These are phyloP conservation scores for Apeltes quadracus DNA, from an alignment of 2,113 vertebrate species.

Conservation along the genomic window DNA sequence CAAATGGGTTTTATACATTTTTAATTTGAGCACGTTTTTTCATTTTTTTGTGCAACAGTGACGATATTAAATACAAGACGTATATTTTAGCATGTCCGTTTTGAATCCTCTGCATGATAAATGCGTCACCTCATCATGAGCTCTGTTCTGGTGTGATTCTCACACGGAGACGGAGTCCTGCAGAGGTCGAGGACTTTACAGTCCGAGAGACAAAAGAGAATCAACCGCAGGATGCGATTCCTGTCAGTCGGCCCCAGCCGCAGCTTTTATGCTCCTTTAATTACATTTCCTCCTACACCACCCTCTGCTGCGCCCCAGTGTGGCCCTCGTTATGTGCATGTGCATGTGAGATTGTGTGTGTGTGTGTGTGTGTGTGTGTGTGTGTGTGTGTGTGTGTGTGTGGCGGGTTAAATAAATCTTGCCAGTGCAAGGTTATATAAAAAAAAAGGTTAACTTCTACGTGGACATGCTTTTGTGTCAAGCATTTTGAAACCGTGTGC, in stretches of 20 bases:
- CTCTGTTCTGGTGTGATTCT: not conserved
- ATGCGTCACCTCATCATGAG: not conserved
- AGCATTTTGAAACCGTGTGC: no score
- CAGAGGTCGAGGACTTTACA: not conserved
- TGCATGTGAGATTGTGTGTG: not conserved
- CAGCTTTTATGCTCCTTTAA: not conserved
- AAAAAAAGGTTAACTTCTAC: no score
- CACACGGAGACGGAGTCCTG: not conserved
- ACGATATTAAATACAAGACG: not conserved
- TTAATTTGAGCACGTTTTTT: no score
- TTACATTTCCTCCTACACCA: not conserved
- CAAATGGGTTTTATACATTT: no score
- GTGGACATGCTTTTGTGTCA: no score
- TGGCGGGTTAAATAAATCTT: not conserved
- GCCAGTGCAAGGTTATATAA: no score
- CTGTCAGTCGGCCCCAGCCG: not conserved
- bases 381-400: no score
- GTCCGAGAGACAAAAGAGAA: not conserved
- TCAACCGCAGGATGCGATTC: not conserved
- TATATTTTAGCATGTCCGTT: not conserved
- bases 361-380: no score
- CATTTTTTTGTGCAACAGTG: not conserved
- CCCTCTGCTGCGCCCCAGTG: not conserved
- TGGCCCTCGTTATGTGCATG: not conserved
- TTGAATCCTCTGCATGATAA: not conserved